phyloP scores from a whole-genome alignment of 2,888 invertebrate genomes.

The Mycogona germanica region DNA sequence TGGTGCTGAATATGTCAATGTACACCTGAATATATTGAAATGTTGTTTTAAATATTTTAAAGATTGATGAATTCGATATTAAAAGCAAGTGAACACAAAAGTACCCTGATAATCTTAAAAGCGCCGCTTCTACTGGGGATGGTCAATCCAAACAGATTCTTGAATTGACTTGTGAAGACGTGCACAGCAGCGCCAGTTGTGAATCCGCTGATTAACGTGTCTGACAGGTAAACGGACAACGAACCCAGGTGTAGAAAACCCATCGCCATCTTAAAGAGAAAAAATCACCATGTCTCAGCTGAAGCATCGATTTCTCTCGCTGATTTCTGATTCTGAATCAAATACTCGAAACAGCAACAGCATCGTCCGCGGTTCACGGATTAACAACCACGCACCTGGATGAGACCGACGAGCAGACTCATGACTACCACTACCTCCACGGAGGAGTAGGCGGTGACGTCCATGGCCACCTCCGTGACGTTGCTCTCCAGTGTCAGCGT shows the following conservation, averaged over 20 bases:
- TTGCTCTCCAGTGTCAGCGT: neutral
- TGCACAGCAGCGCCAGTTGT: slow-evolving; percentile 78
- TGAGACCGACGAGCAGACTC: slow-evolving; percentile 10
- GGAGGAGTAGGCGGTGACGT: neutral
- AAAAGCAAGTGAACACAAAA: too few relatives aligned
- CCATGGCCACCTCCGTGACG: neutral
- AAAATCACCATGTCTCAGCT: too few relatives aligned
- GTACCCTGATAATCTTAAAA: too few relatives aligned
- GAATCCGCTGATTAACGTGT: slow-evolving; percentile 73
- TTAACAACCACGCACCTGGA: slow-evolving; percentile 1
- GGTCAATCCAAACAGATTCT: slow-evolving; percentile 15
- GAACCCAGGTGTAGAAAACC: slow-evolving; percentile 59
- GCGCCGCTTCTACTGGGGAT: neutral
- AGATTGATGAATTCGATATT: too few relatives aligned
- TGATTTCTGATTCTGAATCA: neutral
- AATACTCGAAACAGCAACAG: too few relatives aligned
- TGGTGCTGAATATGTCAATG: neutral
- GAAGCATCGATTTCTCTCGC: too few relatives aligned
- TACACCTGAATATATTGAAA: too few relatives aligned
- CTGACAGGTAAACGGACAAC: slow-evolving; percentile 60
- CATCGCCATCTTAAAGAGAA: slow-evolving; percentile 54
- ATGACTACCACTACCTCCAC: slow-evolving; percentile 13
- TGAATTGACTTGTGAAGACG: slow-evolving; percentile 63
- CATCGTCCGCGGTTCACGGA: too few relatives aligned
- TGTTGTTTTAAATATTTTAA: too few relatives aligned